Base-by-base conservation (phyloP, 2,113 vertebrate species). In the Chunga burmeisteri region DNA sequence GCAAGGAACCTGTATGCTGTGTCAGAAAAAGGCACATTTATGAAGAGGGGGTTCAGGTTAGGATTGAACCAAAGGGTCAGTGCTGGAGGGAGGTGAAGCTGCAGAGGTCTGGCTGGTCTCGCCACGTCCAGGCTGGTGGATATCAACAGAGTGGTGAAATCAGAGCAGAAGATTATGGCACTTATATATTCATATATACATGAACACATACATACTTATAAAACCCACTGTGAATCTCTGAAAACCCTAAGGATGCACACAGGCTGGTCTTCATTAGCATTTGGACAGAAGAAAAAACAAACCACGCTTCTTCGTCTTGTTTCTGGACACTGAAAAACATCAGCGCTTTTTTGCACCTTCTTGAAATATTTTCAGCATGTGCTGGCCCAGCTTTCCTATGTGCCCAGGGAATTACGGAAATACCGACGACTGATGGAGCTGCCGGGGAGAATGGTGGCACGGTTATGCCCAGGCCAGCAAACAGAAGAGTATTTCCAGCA, bases 281-380 rank as follows among this genome's bases (percentile, higher is more conserved):
- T 58, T 93, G 80, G 55, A 87, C 19, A 77, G 79, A 55, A 81
- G 84, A 49, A 72, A 90, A 5, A 1, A 55, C 1, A 0, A 38
- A 38, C 38, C 38, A 9, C 1, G 8, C 68, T 93, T 86, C 74
- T 23, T 82, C 6, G 2, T 16, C 30, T 70, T 80, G 53, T 62
- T 94, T 95, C 88, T 71, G 74, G 88, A 93, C 67, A 44, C 53
- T 75, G 58, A 91, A 79, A 94, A 81, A 81, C 49, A 93, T 78
- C 46, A 91, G 78, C 10, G 0, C 7, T 44, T 44, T 93, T 87
- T 91, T 90, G 44, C 52, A 89, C 59, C 63, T 96, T 88, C 88
- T 94, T 95, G 79, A 96, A 92, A 91, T 96, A 71, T 86, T 97
- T 93, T 95, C 92, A 81, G 65, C 62, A 16, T 93, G 32, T 86